Conservation (phyloP, 2,797 vertebrate genomes). For the Spinibarbus caldwelli region DNA sequence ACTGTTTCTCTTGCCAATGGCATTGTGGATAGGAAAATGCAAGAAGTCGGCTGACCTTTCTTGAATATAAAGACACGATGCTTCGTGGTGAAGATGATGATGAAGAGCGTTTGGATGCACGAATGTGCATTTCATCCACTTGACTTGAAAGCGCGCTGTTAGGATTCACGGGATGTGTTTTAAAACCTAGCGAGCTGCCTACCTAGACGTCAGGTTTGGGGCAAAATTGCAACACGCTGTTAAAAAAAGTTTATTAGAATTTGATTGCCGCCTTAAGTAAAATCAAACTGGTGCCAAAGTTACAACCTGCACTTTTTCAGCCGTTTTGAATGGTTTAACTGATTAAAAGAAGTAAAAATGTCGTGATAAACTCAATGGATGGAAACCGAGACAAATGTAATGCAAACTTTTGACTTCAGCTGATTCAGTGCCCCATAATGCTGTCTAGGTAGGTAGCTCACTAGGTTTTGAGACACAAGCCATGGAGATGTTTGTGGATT, state of each 20-base stretch:
- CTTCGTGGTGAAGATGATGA: no score
- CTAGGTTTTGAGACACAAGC: slow-evolving; percentile 26
- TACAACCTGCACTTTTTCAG: neutral
- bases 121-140: slow-evolving; percentile 64
- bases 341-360: no score
- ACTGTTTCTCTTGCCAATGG: slow-evolving; percentile 67
- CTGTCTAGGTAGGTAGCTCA: neutral
- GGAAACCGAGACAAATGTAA: neutral
- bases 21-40: slow-evolving; percentile 74
- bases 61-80: slow-evolving; percentile 47
- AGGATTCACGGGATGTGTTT: slow-evolving; percentile 35
- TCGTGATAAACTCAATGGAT: neutral
- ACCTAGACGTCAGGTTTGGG: neutral
- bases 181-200: slow-evolving; percentile 8
- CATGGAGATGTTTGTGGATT: slow-evolving; percentile 13
- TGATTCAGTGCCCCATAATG: neutral
- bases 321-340: no score
- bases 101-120: slow-evolving; percentile 52
- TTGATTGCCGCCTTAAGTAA: neutral
- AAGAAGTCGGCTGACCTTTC: slow-evolving; percentile 75
- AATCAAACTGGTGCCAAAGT: slow-evolving; percentile 2
- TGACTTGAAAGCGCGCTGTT: slow-evolving; percentile 51
- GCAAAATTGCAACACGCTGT: neutral
- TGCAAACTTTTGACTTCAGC: neutral
- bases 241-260: neutral